Base-by-base conservation (phyloP, 2,113 vertebrate species). In the Corythornis vintsioides region DNA sequence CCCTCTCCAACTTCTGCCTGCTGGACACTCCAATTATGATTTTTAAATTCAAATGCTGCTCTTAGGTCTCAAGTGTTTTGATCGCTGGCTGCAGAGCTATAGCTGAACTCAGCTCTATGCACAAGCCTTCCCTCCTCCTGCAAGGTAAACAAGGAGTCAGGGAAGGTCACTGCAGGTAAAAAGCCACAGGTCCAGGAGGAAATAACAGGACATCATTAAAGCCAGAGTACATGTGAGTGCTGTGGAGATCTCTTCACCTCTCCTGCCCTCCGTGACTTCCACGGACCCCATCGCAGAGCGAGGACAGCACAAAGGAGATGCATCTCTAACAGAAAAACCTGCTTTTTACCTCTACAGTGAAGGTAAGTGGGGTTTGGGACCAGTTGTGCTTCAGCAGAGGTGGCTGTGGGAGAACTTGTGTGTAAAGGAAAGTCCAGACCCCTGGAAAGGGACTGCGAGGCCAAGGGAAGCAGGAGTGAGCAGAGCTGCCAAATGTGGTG, bases 21-120 rank as follows among this genome's bases (percentile, higher is more conserved):
- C 83, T 74, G 76, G 92, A 48, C 35, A 0, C 86, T 86, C 73
- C 47, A 80, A 81, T 89, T 73, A 85, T 7, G 43, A 77, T 88
- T 92, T 88, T 91, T 86, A 40, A 83, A 86, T 88, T 88, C 92
- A 78, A 15, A 83, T 43, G 60, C 73, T 78, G 87, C 90, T 93
- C 83, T 94, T 92, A 40, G 79, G 15, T 79, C 89, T 95, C 31
- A 15, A 94, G 90, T 95, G 94, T 94, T 96, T 94, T 93, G 92
- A 48, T 93, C 2, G 0, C 60, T 42, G 89, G 73, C 70, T 95
- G 90, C 80, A 89, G 83, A 83, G 82, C 92, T 70, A 6, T 16
- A 80, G 90, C 88, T 83, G 90, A 92, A 45, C 82, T 94, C 57
- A 18, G 5, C 86, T 94, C 77, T 20, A 64, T 15, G 5, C 66